Conservation (phyloP, 2,888 invertebrate species). For the Troides oblongomaculatus region DNA sequence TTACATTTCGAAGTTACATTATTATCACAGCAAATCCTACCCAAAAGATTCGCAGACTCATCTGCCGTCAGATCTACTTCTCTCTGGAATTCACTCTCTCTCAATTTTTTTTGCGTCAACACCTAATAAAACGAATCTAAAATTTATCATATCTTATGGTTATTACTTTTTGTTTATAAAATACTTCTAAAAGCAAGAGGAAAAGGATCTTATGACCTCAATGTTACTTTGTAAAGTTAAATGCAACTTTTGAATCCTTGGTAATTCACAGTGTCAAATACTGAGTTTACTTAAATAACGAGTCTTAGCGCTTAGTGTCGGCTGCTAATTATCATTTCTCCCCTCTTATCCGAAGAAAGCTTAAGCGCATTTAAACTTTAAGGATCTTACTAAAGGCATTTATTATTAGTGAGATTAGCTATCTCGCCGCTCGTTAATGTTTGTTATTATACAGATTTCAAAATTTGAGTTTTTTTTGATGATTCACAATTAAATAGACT, state of each 20-base stretch:
- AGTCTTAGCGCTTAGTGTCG: conserved; percentile 4
- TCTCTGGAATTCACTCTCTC: no score
- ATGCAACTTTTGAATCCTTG: not conserved
- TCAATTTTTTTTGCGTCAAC: no score
- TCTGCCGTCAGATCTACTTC: no score
- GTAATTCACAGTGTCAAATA: conserved; percentile 1
- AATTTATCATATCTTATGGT: not conserved
- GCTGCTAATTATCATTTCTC: conserved; percentile 7
- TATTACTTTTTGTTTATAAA: not conserved
- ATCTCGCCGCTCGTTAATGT: not conserved
- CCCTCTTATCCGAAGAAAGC: not conserved
- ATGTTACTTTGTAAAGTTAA: not conserved
- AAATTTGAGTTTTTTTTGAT: not conserved
- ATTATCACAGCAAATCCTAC: no score
- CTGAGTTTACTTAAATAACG: conserved; percentile 3
- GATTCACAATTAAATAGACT: no score
- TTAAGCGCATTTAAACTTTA: conserved; percentile 3
- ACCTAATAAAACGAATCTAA: not conserved
- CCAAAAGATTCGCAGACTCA: no score
- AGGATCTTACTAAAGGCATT: conserved; percentile 3
- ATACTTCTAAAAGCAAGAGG: not conserved
- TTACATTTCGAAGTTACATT: no score
- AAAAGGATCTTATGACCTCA: not conserved
- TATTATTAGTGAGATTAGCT: conserved; percentile 1
- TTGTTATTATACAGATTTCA: not conserved